Evolutionary conservation across 2,888 invertebrate species (phyloP).

Genomic region (Philhelius pedissequus): DNA sequence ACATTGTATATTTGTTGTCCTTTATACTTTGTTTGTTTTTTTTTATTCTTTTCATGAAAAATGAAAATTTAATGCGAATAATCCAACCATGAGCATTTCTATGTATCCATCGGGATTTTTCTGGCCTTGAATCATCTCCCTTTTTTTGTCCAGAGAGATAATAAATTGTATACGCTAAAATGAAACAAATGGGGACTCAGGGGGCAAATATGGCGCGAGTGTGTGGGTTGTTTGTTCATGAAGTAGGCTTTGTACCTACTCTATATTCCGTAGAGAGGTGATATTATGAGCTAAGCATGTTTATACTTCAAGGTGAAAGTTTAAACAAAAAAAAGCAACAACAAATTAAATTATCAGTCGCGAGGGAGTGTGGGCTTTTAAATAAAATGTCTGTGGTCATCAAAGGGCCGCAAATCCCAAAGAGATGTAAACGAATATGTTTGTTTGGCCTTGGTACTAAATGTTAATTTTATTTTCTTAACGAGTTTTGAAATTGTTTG

Average conservation of each 20-base stretch:
- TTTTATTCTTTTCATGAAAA: constrained; percentile 9
- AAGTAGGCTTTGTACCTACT: not conserved
- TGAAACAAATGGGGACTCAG: not conserved
- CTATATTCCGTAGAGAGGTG: not conserved
- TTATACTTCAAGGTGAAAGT: constrained; percentile 28
- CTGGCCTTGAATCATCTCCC: not conserved
- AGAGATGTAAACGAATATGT: not conserved
- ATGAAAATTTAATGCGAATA: not conserved
- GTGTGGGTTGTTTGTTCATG: not conserved
- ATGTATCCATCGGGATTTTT: not conserved
- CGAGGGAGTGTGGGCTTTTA: not conserved
- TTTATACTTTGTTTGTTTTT: not conserved
- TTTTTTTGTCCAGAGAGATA: not conserved
- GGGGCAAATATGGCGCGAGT: not conserved
- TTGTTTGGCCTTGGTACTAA: not conserved
- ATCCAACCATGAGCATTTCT: not conserved
- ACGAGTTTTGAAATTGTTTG: not conserved
- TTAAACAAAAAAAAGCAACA: not conserved
- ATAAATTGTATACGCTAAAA: constrained; percentile 10
- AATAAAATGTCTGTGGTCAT: not conserved
- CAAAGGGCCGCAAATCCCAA: not conserved
- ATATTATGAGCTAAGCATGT: not conserved
- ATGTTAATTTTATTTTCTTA: not conserved
- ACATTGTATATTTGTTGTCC: not conserved
- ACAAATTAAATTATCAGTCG: not conserved